A percentile compares a stretch with the other conserved stretches of the same genome.
Evolutionary conservation across 2,888 invertebrate genomes (phyloP).

Genomic region (Amphipoea lucens): DNA sequence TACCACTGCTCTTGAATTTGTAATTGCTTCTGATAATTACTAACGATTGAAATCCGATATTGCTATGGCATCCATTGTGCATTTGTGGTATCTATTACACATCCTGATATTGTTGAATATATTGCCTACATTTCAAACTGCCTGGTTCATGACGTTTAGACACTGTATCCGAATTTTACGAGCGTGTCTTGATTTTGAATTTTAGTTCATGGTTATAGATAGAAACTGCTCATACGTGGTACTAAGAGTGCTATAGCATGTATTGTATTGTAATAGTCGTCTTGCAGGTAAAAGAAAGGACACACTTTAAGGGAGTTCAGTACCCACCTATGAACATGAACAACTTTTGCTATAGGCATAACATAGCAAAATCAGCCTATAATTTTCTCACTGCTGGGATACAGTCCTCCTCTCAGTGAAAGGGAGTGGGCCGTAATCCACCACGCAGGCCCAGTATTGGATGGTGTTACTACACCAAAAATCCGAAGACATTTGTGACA

Average conservation of each 20-base stretch:
- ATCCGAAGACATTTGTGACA: no score
- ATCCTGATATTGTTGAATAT: neutral
- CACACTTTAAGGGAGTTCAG: no score
- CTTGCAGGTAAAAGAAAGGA: neutral
- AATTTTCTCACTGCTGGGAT: no score
- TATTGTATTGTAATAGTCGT: neutral
- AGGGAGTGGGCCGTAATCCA: no score
- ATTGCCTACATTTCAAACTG: no score
- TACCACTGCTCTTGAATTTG: no score
- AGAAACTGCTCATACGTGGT: neutral
- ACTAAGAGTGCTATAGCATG: neutral
- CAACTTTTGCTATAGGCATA: no score
- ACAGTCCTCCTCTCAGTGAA: no score
- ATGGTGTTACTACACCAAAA: no score
- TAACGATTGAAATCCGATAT: constrained; percentile 14
- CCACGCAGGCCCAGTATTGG: no score
- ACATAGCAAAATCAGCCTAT: no score
- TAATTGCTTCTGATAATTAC: neutral
- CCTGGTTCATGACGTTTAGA: neutral
- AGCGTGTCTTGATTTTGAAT: neutral
- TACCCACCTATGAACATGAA: no score
- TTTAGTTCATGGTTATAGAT: neutral
- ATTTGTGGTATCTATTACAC: constrained; percentile 4
- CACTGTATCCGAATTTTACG: neutral
- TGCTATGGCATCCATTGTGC: neutral